Percentiles rank a stretch among this genome's conserved stretches.
Evolutionary conservation across 2,113 vertebrate genomes (phyloP).

Genomic region (Oreochromis tanganicae): DNA sequence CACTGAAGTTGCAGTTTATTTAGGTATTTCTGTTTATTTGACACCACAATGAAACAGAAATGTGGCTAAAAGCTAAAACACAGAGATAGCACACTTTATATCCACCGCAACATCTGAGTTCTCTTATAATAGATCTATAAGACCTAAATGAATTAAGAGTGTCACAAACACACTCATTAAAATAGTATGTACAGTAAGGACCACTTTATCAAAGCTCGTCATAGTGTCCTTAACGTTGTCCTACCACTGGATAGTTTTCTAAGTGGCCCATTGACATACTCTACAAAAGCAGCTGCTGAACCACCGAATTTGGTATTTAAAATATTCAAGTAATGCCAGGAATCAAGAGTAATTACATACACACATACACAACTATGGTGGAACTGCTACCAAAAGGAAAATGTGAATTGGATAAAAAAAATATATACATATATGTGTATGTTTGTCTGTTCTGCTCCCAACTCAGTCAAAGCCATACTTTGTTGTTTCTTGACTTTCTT

Average conservation of each 20-base stretch:
- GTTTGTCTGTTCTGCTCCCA: neutral
- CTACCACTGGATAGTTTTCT: conserved; percentile 35
- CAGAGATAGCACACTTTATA: conserved; percentile 11
- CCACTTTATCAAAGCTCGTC: conserved; percentile 22
- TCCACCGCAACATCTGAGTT: conserved; percentile 7
- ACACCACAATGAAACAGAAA: neutral
- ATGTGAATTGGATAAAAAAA: neutral
- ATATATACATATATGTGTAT: neutral
- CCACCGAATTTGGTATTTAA: conserved; percentile 51
- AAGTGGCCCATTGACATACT: conserved; percentile 38
- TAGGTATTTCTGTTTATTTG: neutral
- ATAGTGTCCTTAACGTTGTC: conserved; percentile 33
- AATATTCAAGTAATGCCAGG: conserved; percentile 72
- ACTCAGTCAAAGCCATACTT: neutral
- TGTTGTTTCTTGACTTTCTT: neutral
- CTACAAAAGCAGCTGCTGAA: conserved; percentile 29
- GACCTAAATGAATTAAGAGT: conserved; percentile 73
- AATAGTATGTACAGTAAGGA: conserved; percentile 72
- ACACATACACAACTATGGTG: neutral
- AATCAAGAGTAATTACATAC: conserved; percentile 48
- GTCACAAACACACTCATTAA: conserved; percentile 71
- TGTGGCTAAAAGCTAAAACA: conserved; percentile 2
- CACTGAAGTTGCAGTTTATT: neutral
- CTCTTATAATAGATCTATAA: conserved; percentile 72
- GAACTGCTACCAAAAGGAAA: conserved; percentile 19